Base-by-base conservation (phyloP, 2,888 invertebrate genomes). In the Azorinus chamasolen region DNA sequence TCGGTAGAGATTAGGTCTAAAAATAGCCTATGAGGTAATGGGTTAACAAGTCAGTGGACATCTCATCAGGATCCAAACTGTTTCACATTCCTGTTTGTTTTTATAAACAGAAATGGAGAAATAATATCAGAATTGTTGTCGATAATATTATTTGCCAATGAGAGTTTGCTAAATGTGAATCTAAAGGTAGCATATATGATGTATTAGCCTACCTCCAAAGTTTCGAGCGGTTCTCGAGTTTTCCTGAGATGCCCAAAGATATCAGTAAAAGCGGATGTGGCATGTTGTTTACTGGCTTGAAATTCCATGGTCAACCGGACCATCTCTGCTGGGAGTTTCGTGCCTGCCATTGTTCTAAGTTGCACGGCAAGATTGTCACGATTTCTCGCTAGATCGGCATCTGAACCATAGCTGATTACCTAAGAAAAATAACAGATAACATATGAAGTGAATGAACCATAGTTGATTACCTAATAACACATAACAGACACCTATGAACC, bases 361-460 rank as follows among this genome's bases (percentile, higher is more conserved):
- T 82, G 84, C 32, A 75, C 77, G 2, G 72, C 70, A 5, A 84
- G 53, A 41, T 43, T 54, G 50, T 82, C 77, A 8, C 69, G 76
- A 53, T 82, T 83, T 53, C 82, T 64, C 10, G 84, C 79, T 18
- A 84, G 82, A 39, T 84, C 82, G 6, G 80, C 78, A 57, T 84
- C 84, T 5, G 82, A 82, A 10, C 84, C 84, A 39, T 66, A 84
- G 41, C 70, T 69, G 1, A 84, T 83, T n/a, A 80, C 79, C 78
- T 84, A 39, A 43, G 65, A 39, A 14, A n/a, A n/a, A n/a, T n/a
- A n/a, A n/a, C n/a, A n/a, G n/a, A n/a, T n/a, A n/a, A n/a, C n/a
- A n/a, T n/a, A n/a, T n/a, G n/a, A 8, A 41, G 10, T 41, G 41
- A 14, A 41, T 41, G 41, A 41, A 41, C 14, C 10, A 8, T 14